Percentiles rank a stretch among this genome's conserved stretches.
Conservation (phyloP, 2,113 vertebrate species). For the Hylia prasina region DNA sequence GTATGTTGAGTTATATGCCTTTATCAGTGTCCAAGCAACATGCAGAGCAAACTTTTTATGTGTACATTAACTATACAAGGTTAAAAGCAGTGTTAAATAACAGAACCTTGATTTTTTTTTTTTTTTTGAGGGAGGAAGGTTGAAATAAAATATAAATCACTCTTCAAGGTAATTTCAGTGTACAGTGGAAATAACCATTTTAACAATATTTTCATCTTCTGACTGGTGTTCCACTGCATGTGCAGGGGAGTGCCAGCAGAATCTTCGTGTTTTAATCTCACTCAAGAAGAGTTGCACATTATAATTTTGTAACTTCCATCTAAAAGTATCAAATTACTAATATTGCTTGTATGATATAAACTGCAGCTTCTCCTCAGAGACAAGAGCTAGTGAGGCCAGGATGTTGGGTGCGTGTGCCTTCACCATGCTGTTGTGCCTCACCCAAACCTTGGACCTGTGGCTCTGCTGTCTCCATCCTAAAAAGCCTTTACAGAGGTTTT, state of each 20-base stretch:
- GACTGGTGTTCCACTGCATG: background rate
- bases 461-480: background rate
- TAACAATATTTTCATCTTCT: background rate
- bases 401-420: rapidly evolving
- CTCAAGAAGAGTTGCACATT: rapidly evolving
- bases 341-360: background rate
- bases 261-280: background rate
- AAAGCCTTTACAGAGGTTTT: background rate
- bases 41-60: background rate
- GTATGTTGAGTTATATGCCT: background rate
- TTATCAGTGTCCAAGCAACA: background rate
- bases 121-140: background rate
- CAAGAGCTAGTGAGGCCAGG: background rate
- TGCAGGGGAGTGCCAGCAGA: background rate
- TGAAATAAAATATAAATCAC: background rate
- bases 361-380: background rate
- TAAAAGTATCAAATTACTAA: background rate
- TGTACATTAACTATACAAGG: background rate
- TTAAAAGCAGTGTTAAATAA: background rate
- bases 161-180: background rate
- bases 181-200: background rate
- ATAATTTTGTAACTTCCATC: background rate
- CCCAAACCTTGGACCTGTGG: background rate
- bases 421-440: background rate
- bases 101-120: background rate